These are phyloP conservation scores for Petrocephalus schoutedeni DNA, from an alignment of 2,797 vertebrate species.

Conservation along the genomic window DNA sequence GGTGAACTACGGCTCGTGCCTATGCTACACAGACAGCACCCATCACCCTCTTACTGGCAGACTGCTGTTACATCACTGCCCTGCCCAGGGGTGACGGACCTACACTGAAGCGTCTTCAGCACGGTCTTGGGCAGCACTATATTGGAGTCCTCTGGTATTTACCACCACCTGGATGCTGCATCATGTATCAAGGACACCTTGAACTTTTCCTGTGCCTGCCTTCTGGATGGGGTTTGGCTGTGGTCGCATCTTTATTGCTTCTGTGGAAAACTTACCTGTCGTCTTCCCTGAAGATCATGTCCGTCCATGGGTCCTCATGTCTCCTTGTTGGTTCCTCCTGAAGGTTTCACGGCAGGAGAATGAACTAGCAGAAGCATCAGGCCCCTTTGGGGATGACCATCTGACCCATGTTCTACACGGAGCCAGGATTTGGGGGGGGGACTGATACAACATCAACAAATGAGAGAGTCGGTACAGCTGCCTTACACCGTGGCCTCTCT, in stretches of 20 bases:
- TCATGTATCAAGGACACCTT: neutral
- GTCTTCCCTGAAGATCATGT: slow-evolving; percentile 33
- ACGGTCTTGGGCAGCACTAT: neutral
- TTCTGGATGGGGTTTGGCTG: neutral
- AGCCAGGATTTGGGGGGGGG: neutral
- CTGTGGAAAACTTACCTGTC: slow-evolving; percentile 8
- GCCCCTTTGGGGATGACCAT: neutral
- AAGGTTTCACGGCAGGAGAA: slow-evolving; percentile 36
- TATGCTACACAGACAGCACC: slow-evolving; percentile 4
- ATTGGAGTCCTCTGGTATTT: slow-evolving; percentile 15
- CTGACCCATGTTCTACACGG: neutral
- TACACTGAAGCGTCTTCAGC: neutral
- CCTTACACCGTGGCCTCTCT: neutral
- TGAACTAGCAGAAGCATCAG: slow-evolving; percentile 42
- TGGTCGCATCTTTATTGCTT: neutral
- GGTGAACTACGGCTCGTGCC: slow-evolving; percentile 2
- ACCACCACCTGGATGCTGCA: neutral
- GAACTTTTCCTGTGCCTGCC: neutral
- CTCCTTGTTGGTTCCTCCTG: slow-evolving; percentile 37
- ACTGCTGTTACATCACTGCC: neutral
- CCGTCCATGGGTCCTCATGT: slow-evolving; percentile 31
- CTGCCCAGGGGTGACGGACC: neutral
- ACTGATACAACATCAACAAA: neutral
- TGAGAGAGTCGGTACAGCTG: neutral
- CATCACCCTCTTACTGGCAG: neutral